These are phyloP conservation scores for Heteronetta atricapilla DNA, from an alignment of 2,113 vertebrate genomes.

Conservation along the genomic window DNA sequence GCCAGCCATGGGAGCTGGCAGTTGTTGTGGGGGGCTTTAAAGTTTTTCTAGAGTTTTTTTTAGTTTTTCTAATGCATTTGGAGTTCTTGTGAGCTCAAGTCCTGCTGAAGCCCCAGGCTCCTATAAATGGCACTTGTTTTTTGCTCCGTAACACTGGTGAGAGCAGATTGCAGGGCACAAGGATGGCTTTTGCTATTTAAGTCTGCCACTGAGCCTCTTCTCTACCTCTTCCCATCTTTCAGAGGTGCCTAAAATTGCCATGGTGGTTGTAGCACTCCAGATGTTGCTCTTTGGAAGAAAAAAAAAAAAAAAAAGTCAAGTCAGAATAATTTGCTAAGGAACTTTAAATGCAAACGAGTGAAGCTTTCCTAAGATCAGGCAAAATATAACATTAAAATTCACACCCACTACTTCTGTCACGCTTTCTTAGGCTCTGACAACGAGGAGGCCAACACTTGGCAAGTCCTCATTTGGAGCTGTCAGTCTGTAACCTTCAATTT, in stretches of 20 bases:
- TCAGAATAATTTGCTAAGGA: not conserved
- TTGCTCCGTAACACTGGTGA: not conserved
- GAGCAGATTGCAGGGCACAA: not conserved
- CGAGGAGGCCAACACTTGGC: not conserved
- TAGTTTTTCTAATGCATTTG: not conserved
- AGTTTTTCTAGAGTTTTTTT: not conserved
- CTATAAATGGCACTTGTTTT: not conserved
- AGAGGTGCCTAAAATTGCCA: not conserved
- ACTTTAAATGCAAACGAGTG: not conserved
- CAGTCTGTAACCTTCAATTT: not conserved
- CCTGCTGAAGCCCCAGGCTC: not conserved
- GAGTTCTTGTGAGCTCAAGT: not conserved
- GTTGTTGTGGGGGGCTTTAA: not conserved
- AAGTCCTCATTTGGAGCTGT: not conserved
- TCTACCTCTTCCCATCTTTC: not conserved
- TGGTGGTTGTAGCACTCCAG: not conserved
- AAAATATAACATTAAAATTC: slow-evolving; percentile 18
- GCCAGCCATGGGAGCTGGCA: not conserved
- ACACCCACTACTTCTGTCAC: not conserved
- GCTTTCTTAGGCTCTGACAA: not conserved
- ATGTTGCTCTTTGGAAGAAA: not conserved
- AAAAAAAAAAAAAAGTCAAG: not conserved
- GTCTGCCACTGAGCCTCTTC: not conserved
- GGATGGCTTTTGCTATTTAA: not conserved
- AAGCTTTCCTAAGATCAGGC: slow-evolving; percentile 4